Conservation (phyloP, 2,113 vertebrate species). For the Porphyrio hochstetteri region DNA sequence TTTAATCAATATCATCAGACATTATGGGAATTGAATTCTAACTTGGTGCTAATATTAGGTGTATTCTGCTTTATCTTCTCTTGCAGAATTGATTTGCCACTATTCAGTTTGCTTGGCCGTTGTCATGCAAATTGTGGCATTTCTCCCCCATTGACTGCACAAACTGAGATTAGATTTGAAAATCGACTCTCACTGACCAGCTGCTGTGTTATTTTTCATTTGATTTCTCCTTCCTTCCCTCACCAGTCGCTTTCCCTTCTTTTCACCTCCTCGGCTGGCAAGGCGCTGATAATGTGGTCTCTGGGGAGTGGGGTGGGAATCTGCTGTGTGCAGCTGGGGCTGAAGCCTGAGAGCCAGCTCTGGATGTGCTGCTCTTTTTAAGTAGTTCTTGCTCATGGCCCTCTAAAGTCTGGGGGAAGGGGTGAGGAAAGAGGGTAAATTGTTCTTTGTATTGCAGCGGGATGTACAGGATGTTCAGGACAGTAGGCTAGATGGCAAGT, state of each 20-base stretch:
- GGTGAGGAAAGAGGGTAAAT: neutral
- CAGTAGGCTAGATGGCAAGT: rapidly evolving
- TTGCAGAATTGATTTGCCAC: constrained; percentile 78
- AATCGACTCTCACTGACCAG: constrained; percentile 74
- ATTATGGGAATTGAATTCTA: constrained; percentile 70
- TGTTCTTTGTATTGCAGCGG: neutral
- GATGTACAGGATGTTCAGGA: rapidly evolving
- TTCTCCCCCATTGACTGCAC: constrained; percentile 76
- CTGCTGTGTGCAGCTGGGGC: neutral
- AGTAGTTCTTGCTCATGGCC: neutral
- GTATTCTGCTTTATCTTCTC: constrained; percentile 76
- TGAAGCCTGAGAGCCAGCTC: neutral
- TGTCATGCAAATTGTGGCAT: constrained; percentile 84
- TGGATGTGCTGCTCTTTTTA: neutral
- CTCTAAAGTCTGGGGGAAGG: neutral
- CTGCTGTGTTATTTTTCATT: constrained; percentile 72
- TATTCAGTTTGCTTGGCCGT: constrained; percentile 72
- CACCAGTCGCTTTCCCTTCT: neutral
- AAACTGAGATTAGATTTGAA: constrained; percentile 78
- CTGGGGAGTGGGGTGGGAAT: neutral
- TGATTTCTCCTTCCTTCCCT: constrained; percentile 26
- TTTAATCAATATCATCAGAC: constrained; percentile 76
- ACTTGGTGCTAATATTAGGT: constrained; percentile 71
- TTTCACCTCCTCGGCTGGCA: constrained; percentile 32
- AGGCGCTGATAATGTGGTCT: constrained; percentile 18